Percentiles rank a stretch among this genome's conserved stretches.
phyloP scores from a whole-genome alignment of 2,888 invertebrate genomes.

The Zele albiditarsus region DNA sequence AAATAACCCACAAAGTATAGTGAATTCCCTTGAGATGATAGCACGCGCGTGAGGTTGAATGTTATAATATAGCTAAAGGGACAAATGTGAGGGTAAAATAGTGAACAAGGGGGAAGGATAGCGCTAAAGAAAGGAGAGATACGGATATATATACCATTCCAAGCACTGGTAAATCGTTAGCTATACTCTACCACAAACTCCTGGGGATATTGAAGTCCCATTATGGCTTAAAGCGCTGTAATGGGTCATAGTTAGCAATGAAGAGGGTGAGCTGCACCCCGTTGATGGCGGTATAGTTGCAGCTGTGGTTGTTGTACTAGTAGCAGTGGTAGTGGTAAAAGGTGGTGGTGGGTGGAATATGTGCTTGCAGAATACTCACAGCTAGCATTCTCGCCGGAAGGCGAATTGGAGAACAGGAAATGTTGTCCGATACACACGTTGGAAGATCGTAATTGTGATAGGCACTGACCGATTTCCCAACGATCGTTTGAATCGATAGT shows the following conservation, averaged over 20 bases:
- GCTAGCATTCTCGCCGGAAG: conserved; percentile 26
- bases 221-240: conserved; percentile 51
- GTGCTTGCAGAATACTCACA: conserved; percentile 11
- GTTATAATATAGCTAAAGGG: conserved; percentile 16
- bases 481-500: not conserved
- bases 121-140: not conserved
- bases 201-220: conserved; percentile 57
- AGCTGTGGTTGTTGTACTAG: not conserved
- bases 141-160: conserved; percentile 13
- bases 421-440: conserved; percentile 29
- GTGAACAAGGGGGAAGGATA: not conserved
- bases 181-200: conserved; percentile 52
- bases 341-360: not conserved
- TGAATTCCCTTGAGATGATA: conserved; percentile 5
- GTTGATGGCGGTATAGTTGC: not conserved
- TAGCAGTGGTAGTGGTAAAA: not conserved
- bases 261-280: conserved; percentile 32
- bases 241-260: conserved; percentile 52
- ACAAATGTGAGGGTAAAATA: conserved; percentile 23
- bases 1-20: not conserved
- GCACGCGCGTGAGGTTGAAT: conserved; percentile 9
- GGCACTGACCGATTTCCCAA: conserved; percentile 21
- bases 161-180: conserved; percentile 41
- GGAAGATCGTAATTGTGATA: conserved; percentile 40
- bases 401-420: conserved; percentile 31